Conservation (phyloP, 2,113 vertebrate species). For the Rhinichthys klamathensis region DNA sequence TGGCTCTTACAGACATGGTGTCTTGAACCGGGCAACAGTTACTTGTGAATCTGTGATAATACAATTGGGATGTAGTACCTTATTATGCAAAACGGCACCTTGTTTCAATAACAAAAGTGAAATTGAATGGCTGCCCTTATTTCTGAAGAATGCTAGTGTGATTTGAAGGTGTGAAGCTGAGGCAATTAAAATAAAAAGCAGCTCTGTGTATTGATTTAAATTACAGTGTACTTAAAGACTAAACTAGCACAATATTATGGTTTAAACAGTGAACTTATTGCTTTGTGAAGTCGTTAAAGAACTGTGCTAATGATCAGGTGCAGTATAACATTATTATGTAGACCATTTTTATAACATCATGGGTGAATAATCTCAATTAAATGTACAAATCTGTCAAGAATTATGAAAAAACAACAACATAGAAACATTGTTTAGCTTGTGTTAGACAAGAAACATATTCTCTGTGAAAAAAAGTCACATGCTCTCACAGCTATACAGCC, state of each 20-base stretch:
- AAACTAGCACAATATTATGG: background rate
- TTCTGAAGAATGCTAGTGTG: background rate
- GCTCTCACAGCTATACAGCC: background rate
- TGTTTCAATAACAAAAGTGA: slow-evolving; percentile 18
- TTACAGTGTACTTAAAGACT: background rate
- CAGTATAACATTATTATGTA: background rate
- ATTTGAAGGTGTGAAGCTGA: background rate
- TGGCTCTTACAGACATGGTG: too few relatives aligned
- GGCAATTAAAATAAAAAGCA: background rate
- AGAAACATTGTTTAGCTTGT: background rate
- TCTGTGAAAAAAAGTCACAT: background rate
- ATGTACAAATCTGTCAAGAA: background rate
- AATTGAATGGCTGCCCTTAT: background rate
- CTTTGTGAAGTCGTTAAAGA: background rate
- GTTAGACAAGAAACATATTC: background rate
- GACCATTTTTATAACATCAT: background rate
- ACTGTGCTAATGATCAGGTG: background rate
- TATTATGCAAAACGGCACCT: background rate
- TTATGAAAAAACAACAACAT: background rate
- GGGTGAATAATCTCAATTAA: background rate
- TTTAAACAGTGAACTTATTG: background rate
- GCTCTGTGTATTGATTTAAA: background rate
- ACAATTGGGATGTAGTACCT: background rate
- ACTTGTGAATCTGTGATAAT: background rate
- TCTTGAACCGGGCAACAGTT: too few relatives aligned